Evolutionary conservation across 1,140 invertebrate genomes (phyloP).

Genomic region (Psix sp.): DNA sequence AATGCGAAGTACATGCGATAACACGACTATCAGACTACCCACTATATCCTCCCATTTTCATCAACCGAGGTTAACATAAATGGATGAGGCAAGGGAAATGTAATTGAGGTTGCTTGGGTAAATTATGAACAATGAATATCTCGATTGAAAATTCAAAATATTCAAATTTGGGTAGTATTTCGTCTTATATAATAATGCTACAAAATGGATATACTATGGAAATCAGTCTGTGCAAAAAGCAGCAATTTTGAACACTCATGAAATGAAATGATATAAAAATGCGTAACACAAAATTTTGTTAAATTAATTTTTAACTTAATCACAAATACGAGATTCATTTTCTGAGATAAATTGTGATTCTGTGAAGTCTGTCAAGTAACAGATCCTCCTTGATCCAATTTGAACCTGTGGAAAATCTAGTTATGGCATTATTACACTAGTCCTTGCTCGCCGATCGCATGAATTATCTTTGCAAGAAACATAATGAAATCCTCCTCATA

Average conservation of each 20-base stretch:
- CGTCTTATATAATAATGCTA: no score
- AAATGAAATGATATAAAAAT: neutral
- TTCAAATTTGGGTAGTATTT: no score
- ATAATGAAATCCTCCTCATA: constrained; percentile 16
- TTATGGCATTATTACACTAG: constrained; percentile 21
- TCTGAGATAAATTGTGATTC: constrained; percentile 3
- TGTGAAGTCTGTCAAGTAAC: neutral
- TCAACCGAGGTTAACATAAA: no score
- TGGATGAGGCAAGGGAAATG: no score
- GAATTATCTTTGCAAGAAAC: neutral
- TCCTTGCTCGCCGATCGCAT: constrained; percentile 19
- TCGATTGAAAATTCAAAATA: neutral
- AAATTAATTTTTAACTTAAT: neutral
- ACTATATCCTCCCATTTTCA: constrained; percentile 1
- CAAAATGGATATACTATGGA: no score
- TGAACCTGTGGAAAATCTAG: constrained; percentile 7
- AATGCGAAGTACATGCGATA: neutral
- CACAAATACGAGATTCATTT: constrained; percentile 5
- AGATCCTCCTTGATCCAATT: constrained; percentile 39
- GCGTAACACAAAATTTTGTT: neutral
- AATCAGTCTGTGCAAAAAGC: no score
- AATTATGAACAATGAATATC: neutral
- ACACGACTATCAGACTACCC: constrained; percentile 3
- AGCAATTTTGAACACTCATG: neutral
- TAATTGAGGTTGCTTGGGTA: no score